Evolutionary conservation across 2,888 invertebrate genomes (phyloP).

Genomic region (Caradrina kadenii): DNA sequence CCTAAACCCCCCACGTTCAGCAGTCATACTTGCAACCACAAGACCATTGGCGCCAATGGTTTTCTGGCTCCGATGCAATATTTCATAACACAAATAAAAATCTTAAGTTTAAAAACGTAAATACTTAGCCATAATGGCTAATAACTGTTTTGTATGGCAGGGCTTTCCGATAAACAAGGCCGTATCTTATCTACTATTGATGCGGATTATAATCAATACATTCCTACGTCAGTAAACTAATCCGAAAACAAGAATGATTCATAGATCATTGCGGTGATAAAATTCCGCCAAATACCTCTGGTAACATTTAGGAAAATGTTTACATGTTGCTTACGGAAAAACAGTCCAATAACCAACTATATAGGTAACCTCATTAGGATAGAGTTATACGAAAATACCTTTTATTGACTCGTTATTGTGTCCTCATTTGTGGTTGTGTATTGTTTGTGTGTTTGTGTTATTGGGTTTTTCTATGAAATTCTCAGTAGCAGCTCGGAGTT

Average conservation of each 20-base stretch:
- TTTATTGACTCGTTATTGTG: too few species aligned
- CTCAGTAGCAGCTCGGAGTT: too few species aligned
- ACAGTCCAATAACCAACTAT: not conserved
- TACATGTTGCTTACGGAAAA: not conserved
- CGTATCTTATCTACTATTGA: not conserved
- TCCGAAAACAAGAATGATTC: constrained; percentile 14
- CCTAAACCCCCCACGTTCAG: too few species aligned
- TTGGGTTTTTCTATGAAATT: too few species aligned
- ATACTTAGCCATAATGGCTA: not conserved
- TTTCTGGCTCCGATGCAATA: not conserved
- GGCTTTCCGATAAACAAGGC: not conserved
- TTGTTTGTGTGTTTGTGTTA: too few species aligned
- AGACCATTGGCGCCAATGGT: too few species aligned
- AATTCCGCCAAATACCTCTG: not conserved
- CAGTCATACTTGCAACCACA: too few species aligned
- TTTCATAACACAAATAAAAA: not conserved
- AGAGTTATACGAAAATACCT: too few species aligned
- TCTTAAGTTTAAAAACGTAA: not conserved
- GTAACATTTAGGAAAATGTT: not conserved
- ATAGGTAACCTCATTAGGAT: not conserved
- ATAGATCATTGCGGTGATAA: not conserved
- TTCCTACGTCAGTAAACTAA: not conserved
- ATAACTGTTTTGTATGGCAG: not conserved
- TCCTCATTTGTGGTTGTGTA: too few species aligned
- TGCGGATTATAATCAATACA: not conserved